Percentiles rank a stretch among this genome's conserved stretches.
phyloP scores from a whole-genome alignment of 2,113 vertebrate genomes.

The Bujurquina vittata region DNA sequence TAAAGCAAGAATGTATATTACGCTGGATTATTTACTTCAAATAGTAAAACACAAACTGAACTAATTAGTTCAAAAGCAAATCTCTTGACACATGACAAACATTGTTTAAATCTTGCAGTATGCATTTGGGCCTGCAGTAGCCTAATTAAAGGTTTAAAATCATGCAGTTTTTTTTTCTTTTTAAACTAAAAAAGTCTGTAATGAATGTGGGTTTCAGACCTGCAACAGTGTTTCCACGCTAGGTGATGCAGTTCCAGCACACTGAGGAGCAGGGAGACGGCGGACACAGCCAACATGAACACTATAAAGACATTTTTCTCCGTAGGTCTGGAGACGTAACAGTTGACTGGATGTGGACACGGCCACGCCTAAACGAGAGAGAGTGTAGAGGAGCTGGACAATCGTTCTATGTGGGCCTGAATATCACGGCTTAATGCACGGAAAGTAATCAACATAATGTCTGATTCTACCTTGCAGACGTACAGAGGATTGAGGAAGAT shows the following conservation, averaged over 20 bases:
- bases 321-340: conserved; percentile 93
- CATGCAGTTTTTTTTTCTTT: neutral
- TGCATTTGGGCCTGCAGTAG: no score
- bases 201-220: neutral
- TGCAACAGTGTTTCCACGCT: conserved; percentile 90
- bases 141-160: no score
- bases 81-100: neutral
- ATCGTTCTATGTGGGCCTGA: accelerated
- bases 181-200: neutral
- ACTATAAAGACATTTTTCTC: conserved; percentile 98
- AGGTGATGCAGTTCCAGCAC: conserved; percentile 90
- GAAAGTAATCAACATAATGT: accelerated
- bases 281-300: conserved; percentile 93
- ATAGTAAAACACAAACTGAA: neutral
- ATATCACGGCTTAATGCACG: accelerated
- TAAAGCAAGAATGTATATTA: neutral
- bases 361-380: conserved; percentile 79
- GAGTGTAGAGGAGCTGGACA: no score
- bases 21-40: neutral
- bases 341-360: conserved; percentile 93
- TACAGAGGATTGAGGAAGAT: conserved; percentile 91
- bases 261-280: conserved; percentile 89
- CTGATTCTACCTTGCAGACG: conserved; percentile 80
- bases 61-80: neutral
- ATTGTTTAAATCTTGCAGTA: no score